These are phyloP conservation scores for Orbicella faveolata DNA, from an alignment of 64 coral and sea anemone species.

Conservation along the genomic window DNA sequence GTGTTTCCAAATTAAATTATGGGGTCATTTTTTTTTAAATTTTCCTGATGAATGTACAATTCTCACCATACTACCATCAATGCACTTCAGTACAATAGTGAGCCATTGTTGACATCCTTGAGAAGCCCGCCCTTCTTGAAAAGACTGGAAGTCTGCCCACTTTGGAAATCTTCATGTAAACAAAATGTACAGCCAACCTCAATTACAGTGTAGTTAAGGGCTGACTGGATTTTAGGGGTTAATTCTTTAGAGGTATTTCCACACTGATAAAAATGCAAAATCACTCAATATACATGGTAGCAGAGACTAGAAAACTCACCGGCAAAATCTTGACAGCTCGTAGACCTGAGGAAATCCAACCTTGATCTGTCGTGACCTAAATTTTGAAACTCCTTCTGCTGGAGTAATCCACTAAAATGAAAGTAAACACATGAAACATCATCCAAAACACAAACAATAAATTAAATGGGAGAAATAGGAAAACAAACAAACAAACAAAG, in stretches of 20 bases:
- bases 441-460: neutral
- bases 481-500: no score
- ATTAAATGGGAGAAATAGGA: no score
- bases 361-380: neutral
- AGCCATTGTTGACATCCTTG: conserved; percentile 44
- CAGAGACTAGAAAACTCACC: neutral
- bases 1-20: no score
- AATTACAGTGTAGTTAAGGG: neutral
- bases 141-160: conserved; percentile 38
- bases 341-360: conserved; percentile 57
- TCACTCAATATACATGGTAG: neutral
- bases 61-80: conserved; percentile 10
- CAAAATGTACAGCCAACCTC: neutral
- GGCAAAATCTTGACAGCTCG: conserved; percentile 44
- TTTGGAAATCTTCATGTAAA: conserved; percentile 46
- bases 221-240: no score
- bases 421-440: neutral
- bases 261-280: no score
- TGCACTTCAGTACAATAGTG: neutral
- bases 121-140: conserved; percentile 47
- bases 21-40: no score
- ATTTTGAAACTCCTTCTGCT: conserved; percentile 18
- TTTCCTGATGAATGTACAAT: neutral
- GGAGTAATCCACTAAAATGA: conserved; percentile 47
- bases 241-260: no score